Evolutionary conservation across 35 echinoderm and acorn worm genomes (phyloP).

Genomic region (Strongylocentrotus purpuratus): DNA sequence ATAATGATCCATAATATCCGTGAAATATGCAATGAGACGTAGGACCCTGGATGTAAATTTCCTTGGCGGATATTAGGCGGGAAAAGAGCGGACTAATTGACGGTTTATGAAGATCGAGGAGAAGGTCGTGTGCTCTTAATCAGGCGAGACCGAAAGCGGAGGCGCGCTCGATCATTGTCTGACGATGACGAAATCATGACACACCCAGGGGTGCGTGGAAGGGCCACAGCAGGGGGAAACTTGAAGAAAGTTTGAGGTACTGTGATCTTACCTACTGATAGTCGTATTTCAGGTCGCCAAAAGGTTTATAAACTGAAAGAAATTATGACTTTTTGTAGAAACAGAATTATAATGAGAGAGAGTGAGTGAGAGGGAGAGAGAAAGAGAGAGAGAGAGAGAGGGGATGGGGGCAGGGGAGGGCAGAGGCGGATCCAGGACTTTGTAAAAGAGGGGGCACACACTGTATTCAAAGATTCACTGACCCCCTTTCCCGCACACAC

Average conservation of each 20-base stretch:
- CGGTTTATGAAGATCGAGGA: not conserved
- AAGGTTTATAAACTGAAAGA: too few relatives aligned
- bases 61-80: not conserved
- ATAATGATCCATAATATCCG: not conserved
- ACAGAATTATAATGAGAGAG: not conserved
- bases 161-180: not conserved
- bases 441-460: too few relatives aligned
- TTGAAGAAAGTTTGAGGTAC: not conserved
- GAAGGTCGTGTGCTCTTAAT: not conserved
- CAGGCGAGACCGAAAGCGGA: not conserved
- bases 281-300: too few relatives aligned
- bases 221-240: not conserved
- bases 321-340: too few relatives aligned
- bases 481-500: too few relatives aligned
- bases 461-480: too few relatives aligned
- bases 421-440: too few relatives aligned
- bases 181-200: constrained; percentile 7
- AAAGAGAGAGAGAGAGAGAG: not conserved
- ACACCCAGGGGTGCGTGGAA: not conserved
- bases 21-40: not conserved
- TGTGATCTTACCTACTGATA: not conserved
- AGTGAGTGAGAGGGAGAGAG: not conserved
- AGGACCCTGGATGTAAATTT: not conserved
- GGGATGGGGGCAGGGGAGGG: too few relatives aligned
- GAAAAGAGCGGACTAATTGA: not conserved